Percentiles rank a stretch among this genome's conserved stretches.
These are phyloP conservation scores for Nemapogon koenigi DNA, from an alignment of 2,888 invertebrate genomes.

Conservation along the genomic window DNA sequence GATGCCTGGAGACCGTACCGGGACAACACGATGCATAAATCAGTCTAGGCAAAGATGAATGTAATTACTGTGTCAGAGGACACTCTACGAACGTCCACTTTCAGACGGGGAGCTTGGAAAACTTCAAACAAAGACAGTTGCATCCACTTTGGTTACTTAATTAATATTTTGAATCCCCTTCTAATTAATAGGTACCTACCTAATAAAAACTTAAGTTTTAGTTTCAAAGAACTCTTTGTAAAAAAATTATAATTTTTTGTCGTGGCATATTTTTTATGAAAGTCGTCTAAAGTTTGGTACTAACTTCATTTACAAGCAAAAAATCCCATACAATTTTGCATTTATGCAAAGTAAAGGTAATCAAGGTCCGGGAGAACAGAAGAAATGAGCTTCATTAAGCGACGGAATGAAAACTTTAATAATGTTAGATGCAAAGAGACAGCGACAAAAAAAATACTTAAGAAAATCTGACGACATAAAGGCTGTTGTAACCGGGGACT, in stretches of 20 bases:
- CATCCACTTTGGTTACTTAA: too few relatives aligned
- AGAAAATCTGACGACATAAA: constrained; percentile 67
- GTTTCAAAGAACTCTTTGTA: too few relatives aligned
- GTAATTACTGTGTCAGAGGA: constrained; percentile 40
- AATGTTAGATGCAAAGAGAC: constrained; percentile 66
- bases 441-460: constrained; percentile 61
- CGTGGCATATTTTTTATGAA: too few relatives aligned
- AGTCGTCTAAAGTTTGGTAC: constrained; percentile 26
- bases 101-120: too few relatives aligned
- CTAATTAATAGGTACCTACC: too few relatives aligned
- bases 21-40: constrained; percentile 35
- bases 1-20: constrained; percentile 32
- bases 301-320: constrained; percentile 51
- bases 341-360: constrained; percentile 66
- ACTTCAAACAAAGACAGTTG: too few relatives aligned
- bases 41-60: constrained; percentile 47
- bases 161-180: too few relatives aligned
- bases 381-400: constrained; percentile 66
- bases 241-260: too few relatives aligned
- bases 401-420: constrained; percentile 65
- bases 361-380: constrained; percentile 61
- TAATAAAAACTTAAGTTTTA: too few relatives aligned
- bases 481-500: constrained; percentile 64
- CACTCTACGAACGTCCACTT: too few relatives aligned
- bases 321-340: constrained; percentile 60